Base-by-base conservation (phyloP, 2,113 vertebrate genomes). In the Clupea harengus region DNA sequence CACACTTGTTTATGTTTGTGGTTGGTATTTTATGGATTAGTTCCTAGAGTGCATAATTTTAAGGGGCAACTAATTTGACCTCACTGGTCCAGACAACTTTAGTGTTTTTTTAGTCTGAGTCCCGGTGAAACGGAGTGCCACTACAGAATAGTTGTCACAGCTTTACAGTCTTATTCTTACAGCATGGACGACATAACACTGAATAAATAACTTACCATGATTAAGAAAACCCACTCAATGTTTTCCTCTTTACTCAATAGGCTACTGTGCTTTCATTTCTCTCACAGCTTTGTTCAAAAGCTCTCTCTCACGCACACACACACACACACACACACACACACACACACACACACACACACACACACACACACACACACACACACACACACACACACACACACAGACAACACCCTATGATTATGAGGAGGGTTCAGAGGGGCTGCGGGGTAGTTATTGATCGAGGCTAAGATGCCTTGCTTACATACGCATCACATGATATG, bases 291-390 rank as follows among this genome's bases (percentile, higher is more conserved):
- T 49, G 47, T 11, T 49, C 13, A 11, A 2, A 49, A 11, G 47
- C 13, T 0, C 60, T 1, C 22, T 7, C 22, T 25, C 22, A 46
- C 84, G 45, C 52, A 28, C 75, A 81, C 52, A 46, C 86, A 83
- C 32, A 72, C 57, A 81, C 72, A 81, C 52, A 45, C 75, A 84
- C 22, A 57, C 50, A 44, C 85, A 64, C 83, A 64, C 60, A 64
- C 60, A 64, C 60, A 64, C 60, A 64, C 60, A 64, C 60, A 64
- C 22, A 22, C 60, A 64, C 60, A 64, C 60, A 64, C 60, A 64
- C 60, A 64, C 60, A 64, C 60, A 64, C 60, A 64, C 60, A 85
- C 46, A 86, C 83, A 67, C 85, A 84, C 64, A 82, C 84, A 87
- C 81, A 86, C 44, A 83, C 85, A 45, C 86, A 83, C 81, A 78